These are phyloP conservation scores for Agelas oroides DNA, from an alignment of 37 sponge, comb jelly and placozoan genomes.

Conservation along the genomic window DNA sequence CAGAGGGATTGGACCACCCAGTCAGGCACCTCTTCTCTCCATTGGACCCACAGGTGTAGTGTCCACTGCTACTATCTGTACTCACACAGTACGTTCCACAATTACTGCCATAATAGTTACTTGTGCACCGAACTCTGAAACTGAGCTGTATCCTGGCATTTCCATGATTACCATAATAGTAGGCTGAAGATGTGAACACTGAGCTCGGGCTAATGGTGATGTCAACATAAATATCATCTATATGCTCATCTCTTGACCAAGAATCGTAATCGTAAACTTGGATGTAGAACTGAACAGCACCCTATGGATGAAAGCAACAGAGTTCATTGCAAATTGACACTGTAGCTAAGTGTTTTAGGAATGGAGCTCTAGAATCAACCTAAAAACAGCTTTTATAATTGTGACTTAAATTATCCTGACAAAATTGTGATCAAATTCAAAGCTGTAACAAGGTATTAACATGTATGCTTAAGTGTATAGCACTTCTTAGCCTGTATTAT, in stretches of 20 bases:
- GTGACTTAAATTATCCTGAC: too few species aligned
- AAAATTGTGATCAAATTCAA: too few species aligned
- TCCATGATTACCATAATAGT: constrained; percentile 13
- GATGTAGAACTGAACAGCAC: not conserved
- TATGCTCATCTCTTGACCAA: not conserved
- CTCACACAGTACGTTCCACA: constrained; percentile 22
- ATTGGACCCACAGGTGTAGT: constrained; percentile 30
- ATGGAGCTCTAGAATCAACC: too few species aligned
- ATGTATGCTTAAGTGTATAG: too few species aligned
- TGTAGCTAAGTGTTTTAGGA: too few species aligned
- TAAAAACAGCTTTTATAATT: too few species aligned
- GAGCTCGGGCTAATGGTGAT: not conserved
- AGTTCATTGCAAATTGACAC: too few species aligned
- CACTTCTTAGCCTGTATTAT: too few species aligned
- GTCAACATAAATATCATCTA: constrained; percentile 13
- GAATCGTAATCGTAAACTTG: constrained; percentile 12
- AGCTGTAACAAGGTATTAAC: too few species aligned
- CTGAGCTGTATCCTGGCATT: constrained; percentile 3
- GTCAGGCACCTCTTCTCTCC: constrained; percentile 16
- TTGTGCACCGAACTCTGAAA: constrained; percentile 5
- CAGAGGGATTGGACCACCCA: constrained; percentile 23
- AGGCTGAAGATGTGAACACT: not conserved
- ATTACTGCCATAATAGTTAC: constrained; percentile 25
- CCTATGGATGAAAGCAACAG: not conserved
- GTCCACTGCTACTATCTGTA: constrained; percentile 13